A percentile compares a stretch with the other conserved stretches of the same genome.
Evolutionary conservation across 2,113 vertebrate species (phyloP).

Genomic region (Carlito syrichta): DNA sequence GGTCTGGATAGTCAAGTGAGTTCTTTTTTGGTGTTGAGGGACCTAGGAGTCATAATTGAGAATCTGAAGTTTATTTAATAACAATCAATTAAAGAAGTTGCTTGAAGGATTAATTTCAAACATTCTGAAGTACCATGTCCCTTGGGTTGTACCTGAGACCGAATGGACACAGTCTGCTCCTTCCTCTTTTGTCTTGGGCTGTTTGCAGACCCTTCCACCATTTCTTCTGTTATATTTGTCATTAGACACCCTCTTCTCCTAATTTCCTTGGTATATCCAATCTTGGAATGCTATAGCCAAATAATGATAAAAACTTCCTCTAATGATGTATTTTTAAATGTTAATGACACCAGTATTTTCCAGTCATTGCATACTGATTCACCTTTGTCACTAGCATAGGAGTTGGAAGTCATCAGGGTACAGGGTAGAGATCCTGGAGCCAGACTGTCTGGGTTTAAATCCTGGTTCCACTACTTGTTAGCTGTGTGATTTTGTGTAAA

Average conservation of each 20-base stretch:
- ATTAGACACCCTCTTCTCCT: not conserved
- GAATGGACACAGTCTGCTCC: not conserved
- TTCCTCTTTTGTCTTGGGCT: not conserved
- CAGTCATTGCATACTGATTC: not conserved
- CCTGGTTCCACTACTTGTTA: not conserved
- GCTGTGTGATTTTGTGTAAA: not conserved
- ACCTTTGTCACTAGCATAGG: not conserved
- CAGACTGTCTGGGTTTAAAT: not conserved
- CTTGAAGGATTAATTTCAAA: not conserved
- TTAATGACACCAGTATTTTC: not conserved
- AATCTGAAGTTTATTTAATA: not conserved
- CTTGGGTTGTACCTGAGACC: not conserved
- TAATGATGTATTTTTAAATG: not conserved
- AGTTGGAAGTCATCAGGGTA: not conserved
- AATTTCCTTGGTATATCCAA: not conserved
- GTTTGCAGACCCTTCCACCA: not conserved
- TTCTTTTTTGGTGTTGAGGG: constrained; percentile 12
- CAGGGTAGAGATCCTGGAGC: not conserved
- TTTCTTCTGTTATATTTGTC: not conserved
- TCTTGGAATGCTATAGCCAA: constrained; percentile 13
- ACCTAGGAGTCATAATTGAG: not conserved
- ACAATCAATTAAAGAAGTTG: constrained; percentile 1
- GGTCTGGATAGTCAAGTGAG: not conserved
- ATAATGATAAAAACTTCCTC: not conserved
- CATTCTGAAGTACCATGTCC: not conserved